phyloP scores from a whole-genome alignment of 2,113 vertebrate genomes.

The Saguinus midas region DNA sequence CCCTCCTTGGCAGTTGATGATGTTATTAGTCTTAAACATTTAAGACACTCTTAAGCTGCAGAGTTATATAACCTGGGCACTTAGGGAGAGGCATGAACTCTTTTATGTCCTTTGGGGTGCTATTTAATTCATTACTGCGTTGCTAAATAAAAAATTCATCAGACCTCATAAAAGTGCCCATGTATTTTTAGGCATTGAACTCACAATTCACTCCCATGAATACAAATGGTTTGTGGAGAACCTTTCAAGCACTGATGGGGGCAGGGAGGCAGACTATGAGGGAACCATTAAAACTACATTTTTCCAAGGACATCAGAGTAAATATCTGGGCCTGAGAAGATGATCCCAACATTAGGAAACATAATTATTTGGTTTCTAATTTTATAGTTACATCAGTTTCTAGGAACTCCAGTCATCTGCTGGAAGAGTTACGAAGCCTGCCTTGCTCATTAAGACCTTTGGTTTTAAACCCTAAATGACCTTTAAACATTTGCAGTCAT shows the following conservation, averaged over 20 bases:
- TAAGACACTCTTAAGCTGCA: neutral
- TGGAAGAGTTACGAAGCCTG: neutral
- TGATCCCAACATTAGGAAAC: conserved; percentile 22
- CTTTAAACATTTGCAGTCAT: neutral
- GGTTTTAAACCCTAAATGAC: conserved; percentile 31
- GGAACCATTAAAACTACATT: neutral
- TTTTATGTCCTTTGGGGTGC: conserved; percentile 30
- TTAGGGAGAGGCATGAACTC: conserved; percentile 30
- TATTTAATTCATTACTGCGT: conserved; percentile 59
- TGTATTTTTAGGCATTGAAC: conserved; percentile 45
- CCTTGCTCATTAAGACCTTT: neutral
- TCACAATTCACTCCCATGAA: neutral
- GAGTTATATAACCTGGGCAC: neutral
- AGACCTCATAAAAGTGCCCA: conserved; percentile 40
- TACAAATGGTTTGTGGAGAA: neutral
- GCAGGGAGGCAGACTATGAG: neutral
- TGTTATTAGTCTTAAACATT: conserved; percentile 24
- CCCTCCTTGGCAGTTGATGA: conserved; percentile 6
- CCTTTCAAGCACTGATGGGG: neutral
- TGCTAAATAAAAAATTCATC: conserved; percentile 65
- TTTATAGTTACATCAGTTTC: conserved; percentile 32
- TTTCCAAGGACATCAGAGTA: neutral
- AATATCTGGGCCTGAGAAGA: neutral
- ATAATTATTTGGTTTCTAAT: conserved; percentile 21
- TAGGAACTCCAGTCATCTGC: conserved; percentile 13